Percentiles rank a stretch among this genome's conserved stretches.
phyloP scores from a whole-genome alignment of 2,113 vertebrate species.

The Petrocephalus zakoni region DNA sequence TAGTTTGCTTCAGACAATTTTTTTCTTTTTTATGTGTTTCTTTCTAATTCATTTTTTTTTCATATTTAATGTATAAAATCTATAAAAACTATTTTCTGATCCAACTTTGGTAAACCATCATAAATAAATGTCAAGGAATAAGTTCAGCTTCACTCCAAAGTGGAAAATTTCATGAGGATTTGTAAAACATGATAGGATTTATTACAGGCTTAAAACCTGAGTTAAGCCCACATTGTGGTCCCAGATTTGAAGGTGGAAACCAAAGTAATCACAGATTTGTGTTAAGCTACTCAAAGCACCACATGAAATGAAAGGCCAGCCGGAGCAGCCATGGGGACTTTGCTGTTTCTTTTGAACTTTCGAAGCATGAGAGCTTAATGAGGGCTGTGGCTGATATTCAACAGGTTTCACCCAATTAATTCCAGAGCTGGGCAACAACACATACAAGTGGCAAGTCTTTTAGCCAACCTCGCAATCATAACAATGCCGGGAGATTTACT shows the following conservation, averaged over 20 bases:
- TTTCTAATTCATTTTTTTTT: background rate
- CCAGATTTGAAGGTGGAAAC: background rate
- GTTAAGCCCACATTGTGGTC: background rate
- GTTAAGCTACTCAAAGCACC: background rate
- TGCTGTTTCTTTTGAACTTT: conserved; percentile 17
- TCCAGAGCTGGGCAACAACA: background rate
- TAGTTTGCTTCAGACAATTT: background rate
- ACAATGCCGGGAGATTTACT: conserved; percentile 25
- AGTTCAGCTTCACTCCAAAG: background rate
- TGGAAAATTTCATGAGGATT: background rate
- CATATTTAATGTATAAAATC: background rate
- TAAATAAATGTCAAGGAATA: background rate
- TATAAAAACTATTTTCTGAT: background rate
- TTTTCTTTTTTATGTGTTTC: background rate
- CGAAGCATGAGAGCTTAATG: background rate
- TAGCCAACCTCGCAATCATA: conserved; percentile 20
- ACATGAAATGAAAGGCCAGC: background rate
- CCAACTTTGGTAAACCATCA: background rate
- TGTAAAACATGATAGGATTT: background rate
- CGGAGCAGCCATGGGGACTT: background rate
- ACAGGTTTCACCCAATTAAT: conserved; percentile 20
- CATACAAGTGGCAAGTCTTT: conserved; percentile 10
- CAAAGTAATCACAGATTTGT: background rate
- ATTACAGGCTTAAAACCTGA: background rate
- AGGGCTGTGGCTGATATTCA: background rate